Percentiles rank a stretch among this genome's conserved stretches.
Evolutionary conservation across 2,113 vertebrate species (phyloP).

Genomic region (Eudorcas thomsonii): DNA sequence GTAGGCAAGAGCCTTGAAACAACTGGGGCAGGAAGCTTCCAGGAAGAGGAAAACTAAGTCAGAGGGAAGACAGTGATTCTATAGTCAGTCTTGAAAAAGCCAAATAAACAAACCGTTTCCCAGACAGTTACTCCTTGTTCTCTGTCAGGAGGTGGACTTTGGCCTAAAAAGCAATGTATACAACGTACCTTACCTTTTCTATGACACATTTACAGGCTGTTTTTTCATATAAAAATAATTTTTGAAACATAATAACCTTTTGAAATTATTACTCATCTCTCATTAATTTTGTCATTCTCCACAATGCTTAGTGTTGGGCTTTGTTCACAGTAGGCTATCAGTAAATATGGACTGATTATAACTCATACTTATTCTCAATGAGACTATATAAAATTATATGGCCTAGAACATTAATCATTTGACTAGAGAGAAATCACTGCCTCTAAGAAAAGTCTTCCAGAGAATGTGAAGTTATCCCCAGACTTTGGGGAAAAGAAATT

Average conservation of each 20-base stretch:
- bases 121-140: background rate
- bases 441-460: background rate
- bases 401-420: background rate
- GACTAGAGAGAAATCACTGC: background rate
- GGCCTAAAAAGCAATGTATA: background rate
- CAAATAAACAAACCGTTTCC: background rate
- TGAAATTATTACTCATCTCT: background rate
- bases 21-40: constrained; percentile 39
- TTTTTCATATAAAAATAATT: background rate
- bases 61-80: background rate
- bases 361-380: background rate
- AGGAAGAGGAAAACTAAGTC: background rate
- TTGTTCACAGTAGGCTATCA: background rate
- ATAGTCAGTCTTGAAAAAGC: background rate
- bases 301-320: background rate
- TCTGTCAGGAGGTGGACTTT: background rate
- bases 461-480: constrained; percentile 38
- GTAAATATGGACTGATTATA: background rate
- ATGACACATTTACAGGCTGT: background rate
- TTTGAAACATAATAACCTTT: background rate
- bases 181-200: background rate
- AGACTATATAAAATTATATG: background rate
- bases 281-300: background rate
- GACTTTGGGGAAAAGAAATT: background rate
- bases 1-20: constrained; percentile 26